phyloP scores from a whole-genome alignment of 2,113 vertebrate species.

The Coptodon rendalli region DNA sequence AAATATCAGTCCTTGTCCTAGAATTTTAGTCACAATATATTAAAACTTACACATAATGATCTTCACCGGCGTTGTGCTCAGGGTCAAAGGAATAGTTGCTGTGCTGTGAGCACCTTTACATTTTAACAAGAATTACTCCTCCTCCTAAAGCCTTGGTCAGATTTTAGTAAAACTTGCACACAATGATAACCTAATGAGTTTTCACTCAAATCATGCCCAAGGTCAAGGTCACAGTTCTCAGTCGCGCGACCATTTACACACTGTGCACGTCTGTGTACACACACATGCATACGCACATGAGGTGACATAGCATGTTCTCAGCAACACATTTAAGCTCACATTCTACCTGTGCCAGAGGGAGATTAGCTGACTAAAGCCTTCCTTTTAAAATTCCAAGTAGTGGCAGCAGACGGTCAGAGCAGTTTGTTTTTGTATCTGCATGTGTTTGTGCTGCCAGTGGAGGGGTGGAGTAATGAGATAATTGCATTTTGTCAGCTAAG shows the following conservation, averaged over 20 bases:
- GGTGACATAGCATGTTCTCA: neutral
- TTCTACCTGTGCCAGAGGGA: constrained; percentile 32
- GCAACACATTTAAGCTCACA: constrained; percentile 17
- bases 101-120: neutral
- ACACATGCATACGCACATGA: neutral
- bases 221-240: neutral
- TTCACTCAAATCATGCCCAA: neutral
- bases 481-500: neutral
- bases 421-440: neutral
- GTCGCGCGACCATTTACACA: neutral
- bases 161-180: neutral
- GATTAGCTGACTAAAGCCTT: constrained; percentile 53
- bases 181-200: neutral
- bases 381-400: constrained; percentile 35
- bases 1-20: neutral
- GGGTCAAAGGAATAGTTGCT: neutral
- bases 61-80: neutral
- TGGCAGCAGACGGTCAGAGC: neutral
- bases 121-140: neutral
- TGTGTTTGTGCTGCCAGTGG: neutral
- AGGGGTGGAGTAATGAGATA: neutral
- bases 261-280: neutral
- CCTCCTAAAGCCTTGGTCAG: neutral
- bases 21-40: neutral
- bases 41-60: neutral